Percentiles rank a stretch among this genome's conserved stretches.
Evolutionary conservation across 2,888 invertebrate species (phyloP).

Genomic region (Leptinotarsa peninsularis): DNA sequence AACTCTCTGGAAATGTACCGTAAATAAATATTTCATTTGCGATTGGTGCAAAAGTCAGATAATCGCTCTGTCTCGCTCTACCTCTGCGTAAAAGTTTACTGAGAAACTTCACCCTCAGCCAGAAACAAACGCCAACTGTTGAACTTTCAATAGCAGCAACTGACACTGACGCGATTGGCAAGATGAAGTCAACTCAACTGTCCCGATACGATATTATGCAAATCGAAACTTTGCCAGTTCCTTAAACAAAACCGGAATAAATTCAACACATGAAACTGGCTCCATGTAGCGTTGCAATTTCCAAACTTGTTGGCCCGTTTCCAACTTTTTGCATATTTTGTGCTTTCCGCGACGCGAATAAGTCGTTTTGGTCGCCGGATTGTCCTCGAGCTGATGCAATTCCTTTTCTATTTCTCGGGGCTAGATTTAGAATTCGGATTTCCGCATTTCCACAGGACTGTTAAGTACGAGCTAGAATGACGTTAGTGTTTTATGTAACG

Average conservation of each 20-base stretch:
- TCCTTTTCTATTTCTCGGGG: constrained; percentile 8
- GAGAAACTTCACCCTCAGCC: not conserved
- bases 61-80: too few relatives aligned
- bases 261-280: constrained; percentile 26
- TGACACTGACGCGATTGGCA: constrained; percentile 12
- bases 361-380: constrained; percentile 13
- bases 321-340: constrained; percentile 28
- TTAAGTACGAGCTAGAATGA: not conserved
- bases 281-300: constrained; percentile 19
- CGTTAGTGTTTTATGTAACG: constrained; percentile 12
- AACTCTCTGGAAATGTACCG: too few relatives aligned
- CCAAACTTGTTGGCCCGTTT: constrained; percentile 26
- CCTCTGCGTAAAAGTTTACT: not conserved
- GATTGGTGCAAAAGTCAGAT: too few relatives aligned
- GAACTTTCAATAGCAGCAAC: constrained; percentile 4
- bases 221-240: constrained; percentile 30
- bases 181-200: constrained; percentile 13
- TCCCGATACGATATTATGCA: constrained; percentile 23
- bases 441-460: constrained; percentile 8
- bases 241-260: constrained; percentile 15
- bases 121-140: not conserved
- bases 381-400: constrained; percentile 16
- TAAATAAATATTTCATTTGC: too few relatives aligned
- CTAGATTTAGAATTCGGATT: constrained; percentile 15
- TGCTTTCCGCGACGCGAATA: constrained; percentile 1